These are phyloP conservation scores for Urocitellus parryii DNA, from an alignment of 2,113 vertebrate species.

Conservation along the genomic window DNA sequence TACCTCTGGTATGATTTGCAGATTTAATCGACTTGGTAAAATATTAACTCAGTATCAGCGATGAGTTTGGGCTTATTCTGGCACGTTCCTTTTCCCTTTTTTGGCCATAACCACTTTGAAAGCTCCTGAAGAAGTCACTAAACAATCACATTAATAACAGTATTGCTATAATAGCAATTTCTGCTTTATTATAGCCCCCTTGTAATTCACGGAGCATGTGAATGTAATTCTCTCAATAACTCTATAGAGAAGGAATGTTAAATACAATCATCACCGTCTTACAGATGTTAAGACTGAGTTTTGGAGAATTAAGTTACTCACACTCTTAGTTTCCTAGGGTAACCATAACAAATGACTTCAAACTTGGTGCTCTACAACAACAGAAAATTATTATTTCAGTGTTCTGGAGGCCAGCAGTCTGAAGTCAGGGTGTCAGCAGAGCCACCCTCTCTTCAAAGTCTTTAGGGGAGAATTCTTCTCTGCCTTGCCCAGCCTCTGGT, in stretches of 20 bases:
- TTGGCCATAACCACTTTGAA: neutral
- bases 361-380: neutral
- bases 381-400: neutral
- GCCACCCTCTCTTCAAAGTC: neutral
- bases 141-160: neutral
- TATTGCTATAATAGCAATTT: neutral
- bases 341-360: neutral
- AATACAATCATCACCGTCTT: neutral
- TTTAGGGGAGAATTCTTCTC: neutral
- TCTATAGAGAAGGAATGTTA: neutral
- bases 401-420: neutral
- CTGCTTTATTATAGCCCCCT: neutral
- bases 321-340: neutral
- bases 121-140: neutral
- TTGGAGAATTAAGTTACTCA: neutral
- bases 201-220: neutral
- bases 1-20: conserved; percentile 44
- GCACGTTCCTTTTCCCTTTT: neutral
- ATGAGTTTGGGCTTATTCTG: neutral
- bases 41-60: neutral
- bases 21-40: conserved; percentile 55
- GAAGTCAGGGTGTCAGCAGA: neutral
- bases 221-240: neutral
- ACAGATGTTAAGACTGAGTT: neutral
- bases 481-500: neutral